Evolutionary conservation across 2,797 vertebrate species (phyloP).

Genomic region (Acanthiza pusilla): DNA sequence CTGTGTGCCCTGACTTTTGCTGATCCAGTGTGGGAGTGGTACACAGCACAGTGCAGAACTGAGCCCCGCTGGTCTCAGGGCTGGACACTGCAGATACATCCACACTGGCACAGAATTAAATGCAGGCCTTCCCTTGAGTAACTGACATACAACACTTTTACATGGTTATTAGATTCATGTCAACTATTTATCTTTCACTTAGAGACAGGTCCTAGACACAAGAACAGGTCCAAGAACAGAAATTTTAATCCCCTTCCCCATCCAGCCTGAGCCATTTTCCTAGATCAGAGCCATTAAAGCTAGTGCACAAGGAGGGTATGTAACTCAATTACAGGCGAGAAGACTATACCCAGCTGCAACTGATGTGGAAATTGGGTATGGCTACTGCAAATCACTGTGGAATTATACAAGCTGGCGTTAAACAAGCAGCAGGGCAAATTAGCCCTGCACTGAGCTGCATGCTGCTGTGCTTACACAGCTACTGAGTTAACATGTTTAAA

Average conservation of each 20-base stretch:
- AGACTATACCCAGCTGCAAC: background rate
- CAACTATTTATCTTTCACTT: background rate
- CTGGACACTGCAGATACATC: background rate
- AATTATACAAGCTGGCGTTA: conserved; percentile 26
- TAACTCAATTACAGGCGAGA: conserved; percentile 21
- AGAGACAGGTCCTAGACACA: background rate
- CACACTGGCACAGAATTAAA: background rate
- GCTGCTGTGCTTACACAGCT: background rate
- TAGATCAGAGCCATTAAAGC: background rate
- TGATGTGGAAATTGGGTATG: conserved; percentile 23
- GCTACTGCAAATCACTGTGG: conserved; percentile 38
- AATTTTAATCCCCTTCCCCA: background rate
- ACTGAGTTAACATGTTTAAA: background rate
- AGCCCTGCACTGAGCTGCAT: background rate
- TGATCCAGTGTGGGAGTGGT: background rate
- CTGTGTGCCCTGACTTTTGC: background rate
- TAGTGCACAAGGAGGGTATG: background rate
- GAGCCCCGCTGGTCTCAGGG: background rate
- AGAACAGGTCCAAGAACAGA: background rate
- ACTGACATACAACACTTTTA: background rate
- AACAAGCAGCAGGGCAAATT: conserved; percentile 38
- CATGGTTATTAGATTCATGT: background rate
- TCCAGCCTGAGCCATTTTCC: background rate
- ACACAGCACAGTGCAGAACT: background rate
- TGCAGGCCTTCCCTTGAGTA: background rate